Conservation (phyloP, 2,113 vertebrate genomes). For the Peucedramus taeniatus region DNA sequence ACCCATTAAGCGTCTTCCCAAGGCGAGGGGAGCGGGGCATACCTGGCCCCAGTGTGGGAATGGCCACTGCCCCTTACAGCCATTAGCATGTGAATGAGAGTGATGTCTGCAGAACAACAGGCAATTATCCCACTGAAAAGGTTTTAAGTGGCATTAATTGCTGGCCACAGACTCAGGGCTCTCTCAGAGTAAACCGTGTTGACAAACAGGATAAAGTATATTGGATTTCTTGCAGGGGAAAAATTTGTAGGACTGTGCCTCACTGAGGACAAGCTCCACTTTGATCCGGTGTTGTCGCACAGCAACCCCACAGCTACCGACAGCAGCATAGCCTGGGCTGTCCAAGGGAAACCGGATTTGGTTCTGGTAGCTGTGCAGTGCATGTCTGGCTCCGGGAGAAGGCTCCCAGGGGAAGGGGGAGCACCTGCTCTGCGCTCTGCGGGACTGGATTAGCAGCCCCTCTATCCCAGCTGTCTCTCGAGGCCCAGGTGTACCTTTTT, state of each 20-base stretch:
- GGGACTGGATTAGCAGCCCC: background rate
- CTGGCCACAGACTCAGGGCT: background rate
- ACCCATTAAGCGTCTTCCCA: slow-evolving; percentile 17
- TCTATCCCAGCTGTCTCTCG: background rate
- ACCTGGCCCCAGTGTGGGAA: slow-evolving; percentile 58
- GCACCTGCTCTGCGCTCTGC: background rate
- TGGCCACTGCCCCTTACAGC: slow-evolving; percentile 27
- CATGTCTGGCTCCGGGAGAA: background rate
- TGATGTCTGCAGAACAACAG: slow-evolving; percentile 51
- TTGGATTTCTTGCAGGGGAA: background rate
- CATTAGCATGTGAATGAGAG: slow-evolving; percentile 62
- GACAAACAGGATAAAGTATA: slow-evolving; percentile 45
- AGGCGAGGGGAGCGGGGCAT: background rate
- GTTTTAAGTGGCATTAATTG: slow-evolving; percentile 68
- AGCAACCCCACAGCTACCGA: background rate
- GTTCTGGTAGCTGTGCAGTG: background rate
- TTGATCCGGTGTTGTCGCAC: background rate
- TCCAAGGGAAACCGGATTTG: background rate
- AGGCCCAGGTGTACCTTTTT: background rate
- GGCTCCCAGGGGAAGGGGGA: background rate
- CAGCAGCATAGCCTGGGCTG: background rate
- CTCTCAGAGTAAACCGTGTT: slow-evolving; percentile 13
- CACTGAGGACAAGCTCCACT: background rate
- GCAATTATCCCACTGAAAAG: slow-evolving; percentile 61
- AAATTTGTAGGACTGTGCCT: background rate